A percentile compares a stretch with the other conserved stretches of the same genome.
phyloP scores from a whole-genome alignment of 2,797 vertebrate genomes.

The Sebastes minor region DNA sequence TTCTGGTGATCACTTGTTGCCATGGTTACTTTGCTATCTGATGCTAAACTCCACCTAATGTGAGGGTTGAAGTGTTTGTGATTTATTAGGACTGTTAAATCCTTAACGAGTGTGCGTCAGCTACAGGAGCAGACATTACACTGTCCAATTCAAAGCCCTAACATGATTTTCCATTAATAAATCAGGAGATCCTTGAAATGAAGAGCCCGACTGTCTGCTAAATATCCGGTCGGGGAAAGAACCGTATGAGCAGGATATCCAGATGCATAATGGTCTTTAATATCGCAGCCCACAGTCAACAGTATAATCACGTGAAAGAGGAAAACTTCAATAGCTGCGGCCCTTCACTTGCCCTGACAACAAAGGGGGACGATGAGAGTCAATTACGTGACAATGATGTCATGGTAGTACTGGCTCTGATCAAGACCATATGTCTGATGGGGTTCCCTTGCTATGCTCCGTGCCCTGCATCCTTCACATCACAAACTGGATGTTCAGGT shows the following conservation, averaged over 20 bases:
- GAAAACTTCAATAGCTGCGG: conserved; percentile 52
- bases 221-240: conserved; percentile 35
- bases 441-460: conserved; percentile 34
- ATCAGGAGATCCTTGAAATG: conserved; percentile 34
- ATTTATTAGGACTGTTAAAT: conserved; percentile 41
- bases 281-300: conserved; percentile 22
- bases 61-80: conserved; percentile 7
- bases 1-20: conserved; percentile 4
- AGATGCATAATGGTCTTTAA: conserved; percentile 31
- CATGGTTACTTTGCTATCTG: conserved; percentile 11
- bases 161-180: conserved; percentile 57
- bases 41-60: background rate
- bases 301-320: conserved; percentile 24
- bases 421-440: conserved; percentile 66
- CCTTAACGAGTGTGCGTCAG: conserved; percentile 11
- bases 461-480: conserved; percentile 32
- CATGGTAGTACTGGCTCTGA: conserved; percentile 72
- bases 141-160: conserved; percentile 18
- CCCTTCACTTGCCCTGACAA: conserved; percentile 47
- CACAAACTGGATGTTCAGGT: conserved; percentile 23
- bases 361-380: conserved; percentile 56
- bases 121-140: conserved; percentile 23
- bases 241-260: conserved; percentile 30
- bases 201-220: conserved; percentile 38
- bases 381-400: conserved; percentile 80